Conservation (phyloP, 1,140 invertebrate species). For the Doryteuthis pealeii region DNA sequence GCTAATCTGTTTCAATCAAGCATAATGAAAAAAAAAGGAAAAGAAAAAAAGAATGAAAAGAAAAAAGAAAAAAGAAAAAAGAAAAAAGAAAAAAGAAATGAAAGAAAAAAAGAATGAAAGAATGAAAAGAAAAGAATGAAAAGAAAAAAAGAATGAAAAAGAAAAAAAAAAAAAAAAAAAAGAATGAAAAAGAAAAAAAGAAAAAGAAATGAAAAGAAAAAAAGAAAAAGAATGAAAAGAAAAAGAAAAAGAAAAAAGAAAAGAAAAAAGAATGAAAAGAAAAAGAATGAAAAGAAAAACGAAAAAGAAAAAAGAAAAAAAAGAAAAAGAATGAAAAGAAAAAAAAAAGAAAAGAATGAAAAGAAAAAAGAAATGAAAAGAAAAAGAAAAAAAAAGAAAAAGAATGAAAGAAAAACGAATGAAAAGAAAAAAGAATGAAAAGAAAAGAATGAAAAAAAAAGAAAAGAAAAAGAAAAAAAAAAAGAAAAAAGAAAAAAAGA, state of each 20-base stretch:
- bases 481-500: conserved; percentile 6
- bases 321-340: no score
- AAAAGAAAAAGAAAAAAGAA: conserved; percentile 15
- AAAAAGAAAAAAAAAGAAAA: conserved; percentile 15
- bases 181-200: no score
- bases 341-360: neutral
- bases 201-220: no score
- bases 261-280: conserved; percentile 1
- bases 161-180: no score
- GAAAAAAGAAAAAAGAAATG: no score
- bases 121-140: neutral
- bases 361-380: neutral
- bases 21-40: no score
- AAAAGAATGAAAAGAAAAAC: no score
- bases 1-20: no score
- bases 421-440: conserved; percentile 12
- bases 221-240: no score
- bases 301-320: no score
- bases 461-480: neutral
- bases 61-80: neutral
- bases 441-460: neutral
- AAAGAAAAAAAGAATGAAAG: neutral
- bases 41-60: neutral
- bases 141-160: neutral
- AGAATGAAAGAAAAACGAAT: no score